Base-by-base conservation (phyloP, 2,797 vertebrate species). In the Myripristis jacobus region DNA sequence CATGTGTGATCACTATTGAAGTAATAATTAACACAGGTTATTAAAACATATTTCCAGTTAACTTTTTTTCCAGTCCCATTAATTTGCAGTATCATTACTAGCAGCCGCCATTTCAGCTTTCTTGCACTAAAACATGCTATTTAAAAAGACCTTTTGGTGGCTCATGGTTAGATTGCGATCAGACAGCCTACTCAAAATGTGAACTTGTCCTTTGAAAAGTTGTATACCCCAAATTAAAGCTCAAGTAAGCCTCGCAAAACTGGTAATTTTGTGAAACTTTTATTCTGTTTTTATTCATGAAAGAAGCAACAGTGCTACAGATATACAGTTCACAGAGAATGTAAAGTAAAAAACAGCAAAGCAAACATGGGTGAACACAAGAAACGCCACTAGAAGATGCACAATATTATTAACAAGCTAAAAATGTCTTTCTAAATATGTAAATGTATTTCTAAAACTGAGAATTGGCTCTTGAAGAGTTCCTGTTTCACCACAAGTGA, bases 341-440 rank as follows among this genome's bases (percentile, higher is more conserved):
- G 59, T 67, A 60, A 52, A 70, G 74, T 92, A 92, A 70, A 92
- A 92, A 91, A 92, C 72, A 70, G 77, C 69, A 61, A 71, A 46
- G 47, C 63, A 70, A 78, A 53, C 31, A 54, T 55, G 29, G 66
- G 54, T 66, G 36, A 52, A 25, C 21, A 75, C 22, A 54, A 31
- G 44, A 74, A 29, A 66, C 51, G 58, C 48, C 51, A 67, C 36
- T 24, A 76, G 59, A 70, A 55, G 21, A 29, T 77, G 27, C 52
- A 77, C 46, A 61, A 2, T 74, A 64, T 31, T 13, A 29, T 21
- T 60, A 55, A 58, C 47, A 18, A 81, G 67, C 75, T 81, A 87
- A 52, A 67, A 66, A 69, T 66, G 56, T 8, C 51, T 59, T 46
- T 22, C 50, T 53, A 21, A 60, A 56, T 51, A 70, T n/a, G n/a